A percentile compares a stretch with the other conserved stretches of the same genome.
phyloP scores from a whole-genome alignment of 1,140 invertebrate species.

The Chrysomallon squamiferum region DNA sequence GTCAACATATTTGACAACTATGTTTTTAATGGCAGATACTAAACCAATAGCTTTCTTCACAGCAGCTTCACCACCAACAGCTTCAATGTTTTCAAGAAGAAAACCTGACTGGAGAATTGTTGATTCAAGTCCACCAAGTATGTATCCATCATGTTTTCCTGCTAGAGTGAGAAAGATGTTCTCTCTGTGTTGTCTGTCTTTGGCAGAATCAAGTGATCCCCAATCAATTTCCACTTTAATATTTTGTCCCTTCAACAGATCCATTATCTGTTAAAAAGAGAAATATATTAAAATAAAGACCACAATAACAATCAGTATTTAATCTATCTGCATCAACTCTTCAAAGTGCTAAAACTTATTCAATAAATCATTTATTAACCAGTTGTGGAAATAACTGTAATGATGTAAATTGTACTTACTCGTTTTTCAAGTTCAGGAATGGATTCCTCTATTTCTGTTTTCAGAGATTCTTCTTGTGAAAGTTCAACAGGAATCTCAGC shows the following conservation, averaged over 20 bases:
- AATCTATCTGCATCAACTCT: too few relatives aligned
- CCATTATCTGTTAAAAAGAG: background rate
- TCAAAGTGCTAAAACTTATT: too few relatives aligned
- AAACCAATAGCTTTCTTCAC: background rate
- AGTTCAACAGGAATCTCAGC: too few relatives aligned
- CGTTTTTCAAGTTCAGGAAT: too few relatives aligned
- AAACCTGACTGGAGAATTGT: background rate
- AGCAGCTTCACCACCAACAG: background rate
- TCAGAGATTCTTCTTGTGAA: too few relatives aligned
- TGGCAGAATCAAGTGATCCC: background rate
- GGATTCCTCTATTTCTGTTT: too few relatives aligned
- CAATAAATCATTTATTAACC: too few relatives aligned
- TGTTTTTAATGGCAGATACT: background rate
- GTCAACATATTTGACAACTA: background rate
- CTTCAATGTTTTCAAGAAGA: background rate
- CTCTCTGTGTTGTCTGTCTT: background rate
- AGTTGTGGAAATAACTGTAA: too few relatives aligned
- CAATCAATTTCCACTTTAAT: background rate
- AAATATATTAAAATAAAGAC: background rate
- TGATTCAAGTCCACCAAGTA: slow-evolving; percentile 2
- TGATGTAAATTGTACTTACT: too few relatives aligned
- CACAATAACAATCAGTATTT: too few relatives aligned
- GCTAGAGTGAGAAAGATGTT: background rate
- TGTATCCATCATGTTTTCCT: background rate
- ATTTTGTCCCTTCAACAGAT: background rate